A percentile compares a stretch with the other conserved stretches of the same genome.
Conservation (phyloP, 2,113 vertebrate species). For the Amphiprion ocellaris region DNA sequence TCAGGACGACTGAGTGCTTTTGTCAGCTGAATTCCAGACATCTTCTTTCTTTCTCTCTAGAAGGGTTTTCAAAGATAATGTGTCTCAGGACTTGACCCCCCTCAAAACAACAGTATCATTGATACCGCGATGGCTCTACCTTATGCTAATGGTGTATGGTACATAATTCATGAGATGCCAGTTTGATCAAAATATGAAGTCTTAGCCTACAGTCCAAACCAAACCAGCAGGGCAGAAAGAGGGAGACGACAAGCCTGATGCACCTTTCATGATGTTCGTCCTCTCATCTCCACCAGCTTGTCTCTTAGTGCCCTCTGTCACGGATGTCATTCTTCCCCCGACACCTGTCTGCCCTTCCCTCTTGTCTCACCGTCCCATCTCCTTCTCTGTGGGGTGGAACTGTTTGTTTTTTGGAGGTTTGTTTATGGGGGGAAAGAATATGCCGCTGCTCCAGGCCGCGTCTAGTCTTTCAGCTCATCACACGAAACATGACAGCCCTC, state of each 20-base stretch:
- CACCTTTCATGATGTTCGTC: constrained; percentile 58
- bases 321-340: constrained; percentile 68
- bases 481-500: constrained; percentile 84
- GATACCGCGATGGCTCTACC: constrained; percentile 47
- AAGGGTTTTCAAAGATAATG: constrained; percentile 71
- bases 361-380: constrained; percentile 73
- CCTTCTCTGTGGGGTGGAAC: constrained; percentile 77
- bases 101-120: constrained; percentile 68
- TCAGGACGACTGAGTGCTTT: constrained; percentile 79
- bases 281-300: constrained; percentile 51
- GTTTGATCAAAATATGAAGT: constrained; percentile 55
- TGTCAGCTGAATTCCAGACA: constrained; percentile 81
- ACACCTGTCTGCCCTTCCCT: constrained; percentile 78
- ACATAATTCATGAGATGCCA: constrained; percentile 64
- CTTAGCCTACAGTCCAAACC: constrained; percentile 36
- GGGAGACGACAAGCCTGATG: constrained; percentile 44
- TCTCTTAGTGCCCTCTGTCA: constrained; percentile 72
- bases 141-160: constrained; percentile 62
- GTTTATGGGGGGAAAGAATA: constrained; percentile 79
- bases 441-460: constrained; percentile 74
- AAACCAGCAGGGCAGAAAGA: constrained; percentile 52
- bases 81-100: constrained; percentile 58
- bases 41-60: constrained; percentile 59
- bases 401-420: constrained; percentile 81
- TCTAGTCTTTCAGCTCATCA: constrained; percentile 84